phyloP scores from a whole-genome alignment of 2,113 vertebrate species.

The Geococcyx californianus region DNA sequence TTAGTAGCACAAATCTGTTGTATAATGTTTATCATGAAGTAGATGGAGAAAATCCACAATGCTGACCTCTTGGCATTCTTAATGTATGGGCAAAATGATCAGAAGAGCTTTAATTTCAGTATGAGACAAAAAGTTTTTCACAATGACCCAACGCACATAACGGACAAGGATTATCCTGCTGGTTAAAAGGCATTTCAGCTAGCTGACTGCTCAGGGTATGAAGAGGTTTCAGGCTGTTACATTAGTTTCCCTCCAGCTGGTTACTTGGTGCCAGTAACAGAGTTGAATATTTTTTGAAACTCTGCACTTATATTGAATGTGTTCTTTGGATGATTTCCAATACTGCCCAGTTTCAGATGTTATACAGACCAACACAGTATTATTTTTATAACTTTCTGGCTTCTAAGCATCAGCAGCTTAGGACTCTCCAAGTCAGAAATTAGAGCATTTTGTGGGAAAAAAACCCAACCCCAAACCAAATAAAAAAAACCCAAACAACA shows the following conservation, averaged over 20 bases:
- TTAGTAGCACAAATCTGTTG: neutral
- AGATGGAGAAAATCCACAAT: neutral
- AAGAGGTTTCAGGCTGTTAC: neutral
- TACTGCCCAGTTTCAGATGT: constrained; percentile 5
- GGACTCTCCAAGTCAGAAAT: neutral
- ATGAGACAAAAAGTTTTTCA: neutral
- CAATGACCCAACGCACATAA: neutral
- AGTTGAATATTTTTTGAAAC: neutral
- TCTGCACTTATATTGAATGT: neutral
- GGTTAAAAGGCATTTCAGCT: constrained; percentile 16
- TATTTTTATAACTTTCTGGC: neutral
- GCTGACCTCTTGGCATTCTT: neutral
- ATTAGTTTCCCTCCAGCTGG: neutral
- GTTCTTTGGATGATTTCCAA: constrained; percentile 1
- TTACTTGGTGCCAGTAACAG: neutral
- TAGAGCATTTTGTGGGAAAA: neutral
- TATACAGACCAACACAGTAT: neutral
- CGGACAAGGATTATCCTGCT: neutral
- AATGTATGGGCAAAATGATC: neutral
- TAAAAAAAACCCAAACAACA: too few species aligned
- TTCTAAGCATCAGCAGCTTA: neutral
- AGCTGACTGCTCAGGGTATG: neutral
- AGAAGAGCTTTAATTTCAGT: neutral
- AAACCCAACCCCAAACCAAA: too few species aligned
- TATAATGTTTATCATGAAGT: neutral